phyloP scores from a whole-genome alignment of 2,888 invertebrate species.

The Leptinotarsa peninsularis region DNA sequence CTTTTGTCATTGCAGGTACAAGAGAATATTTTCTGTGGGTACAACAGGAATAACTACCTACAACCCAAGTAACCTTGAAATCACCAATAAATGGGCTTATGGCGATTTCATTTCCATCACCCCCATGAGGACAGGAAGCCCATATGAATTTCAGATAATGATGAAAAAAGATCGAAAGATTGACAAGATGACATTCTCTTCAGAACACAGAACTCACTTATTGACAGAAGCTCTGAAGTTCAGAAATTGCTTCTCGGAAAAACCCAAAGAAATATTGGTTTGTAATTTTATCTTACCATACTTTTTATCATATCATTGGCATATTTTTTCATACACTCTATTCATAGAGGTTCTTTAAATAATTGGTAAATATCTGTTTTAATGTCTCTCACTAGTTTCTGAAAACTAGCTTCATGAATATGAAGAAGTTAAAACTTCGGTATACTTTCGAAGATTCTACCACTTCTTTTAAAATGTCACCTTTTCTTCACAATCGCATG shows the following conservation, averaged over 20 bases:
- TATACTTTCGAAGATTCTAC: no score
- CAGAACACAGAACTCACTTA: slow-evolving; percentile 92
- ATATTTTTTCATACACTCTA: no score
- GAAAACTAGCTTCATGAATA: background rate
- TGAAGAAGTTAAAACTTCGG: slow-evolving; percentile 6
- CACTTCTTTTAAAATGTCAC: no score
- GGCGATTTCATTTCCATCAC: slow-evolving; percentile 59
- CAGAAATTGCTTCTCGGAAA: slow-evolving; percentile 83
- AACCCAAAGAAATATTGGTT: slow-evolving; percentile 82
- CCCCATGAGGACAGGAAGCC: slow-evolving; percentile 67
- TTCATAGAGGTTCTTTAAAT: no score
- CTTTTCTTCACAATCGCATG: no score
- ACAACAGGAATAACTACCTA: slow-evolving; percentile 96
- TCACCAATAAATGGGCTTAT: slow-evolving; percentile 93
- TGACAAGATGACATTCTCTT: slow-evolving; percentile 96
- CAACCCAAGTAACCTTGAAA: slow-evolving; percentile 89
- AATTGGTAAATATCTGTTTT: no score
- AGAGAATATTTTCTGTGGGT: slow-evolving; percentile 96
- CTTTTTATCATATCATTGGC: no score
- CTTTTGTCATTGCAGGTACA: slow-evolving; percentile 75
- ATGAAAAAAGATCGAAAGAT: slow-evolving; percentile 91
- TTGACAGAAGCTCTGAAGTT: slow-evolving; percentile 91
- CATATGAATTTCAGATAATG: slow-evolving; percentile 82
- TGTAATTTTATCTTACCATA: slow-evolving; percentile 59
- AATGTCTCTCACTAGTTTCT: no score